phyloP scores from a whole-genome alignment of 2,888 invertebrate species.

The Ormyrus pomaceus region DNA sequence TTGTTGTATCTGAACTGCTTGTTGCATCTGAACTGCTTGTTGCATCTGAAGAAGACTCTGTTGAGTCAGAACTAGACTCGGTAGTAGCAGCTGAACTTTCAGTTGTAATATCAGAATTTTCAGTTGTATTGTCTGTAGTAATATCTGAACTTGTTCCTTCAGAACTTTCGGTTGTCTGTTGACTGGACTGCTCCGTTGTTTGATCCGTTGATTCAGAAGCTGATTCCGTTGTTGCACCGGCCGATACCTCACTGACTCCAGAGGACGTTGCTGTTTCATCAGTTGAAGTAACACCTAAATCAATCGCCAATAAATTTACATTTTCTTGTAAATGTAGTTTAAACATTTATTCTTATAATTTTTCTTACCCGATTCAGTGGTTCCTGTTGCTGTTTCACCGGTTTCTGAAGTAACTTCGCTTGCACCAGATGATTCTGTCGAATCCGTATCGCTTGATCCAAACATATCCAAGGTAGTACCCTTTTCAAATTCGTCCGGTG shows the following conservation, averaged over 20 bases:
- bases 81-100: slow-evolving; percentile 57
- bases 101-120: slow-evolving; percentile 47
- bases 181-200: slow-evolving; percentile 53
- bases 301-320: neutral
- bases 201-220: slow-evolving; percentile 58
- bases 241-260: slow-evolving; percentile 39
- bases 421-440: slow-evolving; percentile 35
- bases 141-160: slow-evolving; percentile 44
- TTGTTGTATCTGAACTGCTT: slow-evolving; percentile 24
- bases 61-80: neutral
- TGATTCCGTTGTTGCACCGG: slow-evolving; percentile 45
- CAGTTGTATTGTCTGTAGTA: slow-evolving; percentile 56
- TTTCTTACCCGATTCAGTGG: slow-evolving; percentile 51
- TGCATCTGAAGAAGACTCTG: slow-evolving; percentile 29
- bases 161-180: slow-evolving; percentile 55
- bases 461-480: slow-evolving; percentile 37
- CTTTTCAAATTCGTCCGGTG: slow-evolving; percentile 52
- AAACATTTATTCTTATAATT: no score
- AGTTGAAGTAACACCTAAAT: slow-evolving; percentile 47
- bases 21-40: slow-evolving; percentile 31
- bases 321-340: neutral
- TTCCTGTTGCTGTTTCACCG: slow-evolving; percentile 43
- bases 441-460: slow-evolving; percentile 57
- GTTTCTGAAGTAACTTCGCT: slow-evolving; percentile 43
- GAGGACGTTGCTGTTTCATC: slow-evolving; percentile 38